Evolutionary conservation across 1,140 invertebrate species (phyloP).

Genomic region (Yoshiicerus persimilis): DNA sequence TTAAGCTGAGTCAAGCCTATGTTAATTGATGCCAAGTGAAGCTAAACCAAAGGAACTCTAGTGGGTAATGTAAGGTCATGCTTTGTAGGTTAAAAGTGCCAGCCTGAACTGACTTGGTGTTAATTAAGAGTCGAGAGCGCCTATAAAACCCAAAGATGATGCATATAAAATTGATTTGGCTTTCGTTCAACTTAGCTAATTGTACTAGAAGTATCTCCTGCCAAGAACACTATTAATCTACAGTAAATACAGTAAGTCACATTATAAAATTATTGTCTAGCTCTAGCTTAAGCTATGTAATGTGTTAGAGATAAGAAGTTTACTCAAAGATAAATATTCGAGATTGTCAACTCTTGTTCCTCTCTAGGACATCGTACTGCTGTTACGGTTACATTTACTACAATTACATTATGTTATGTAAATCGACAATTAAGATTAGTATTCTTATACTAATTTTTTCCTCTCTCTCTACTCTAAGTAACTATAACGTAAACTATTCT

Average conservation of each 20-base stretch:
- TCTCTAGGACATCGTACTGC: not conserved
- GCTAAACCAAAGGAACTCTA: not conserved
- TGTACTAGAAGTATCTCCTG: not conserved
- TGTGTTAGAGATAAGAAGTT: not conserved
- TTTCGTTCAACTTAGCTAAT: not conserved
- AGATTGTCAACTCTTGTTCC: not conserved
- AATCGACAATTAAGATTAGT: not conserved
- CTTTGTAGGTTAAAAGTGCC: constrained; percentile 14
- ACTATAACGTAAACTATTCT: not conserved
- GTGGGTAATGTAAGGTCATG: not conserved
- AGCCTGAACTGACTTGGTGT: not conserved
- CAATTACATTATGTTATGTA: not conserved
- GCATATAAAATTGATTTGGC: not conserved
- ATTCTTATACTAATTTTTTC: not conserved
- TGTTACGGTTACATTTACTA: not conserved
- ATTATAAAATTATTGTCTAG: not conserved
- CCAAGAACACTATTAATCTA: not conserved
- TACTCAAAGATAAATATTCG: not conserved
- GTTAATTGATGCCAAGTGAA: not conserved
- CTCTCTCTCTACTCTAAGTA: not conserved
- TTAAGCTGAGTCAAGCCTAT: not conserved
- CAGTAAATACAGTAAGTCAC: not conserved
- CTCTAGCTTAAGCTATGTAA: not conserved
- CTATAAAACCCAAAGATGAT: not conserved
- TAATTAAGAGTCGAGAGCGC: not conserved